Base-by-base conservation (phyloP, 2,888 invertebrate genomes). In the Rhingia campestris region DNA sequence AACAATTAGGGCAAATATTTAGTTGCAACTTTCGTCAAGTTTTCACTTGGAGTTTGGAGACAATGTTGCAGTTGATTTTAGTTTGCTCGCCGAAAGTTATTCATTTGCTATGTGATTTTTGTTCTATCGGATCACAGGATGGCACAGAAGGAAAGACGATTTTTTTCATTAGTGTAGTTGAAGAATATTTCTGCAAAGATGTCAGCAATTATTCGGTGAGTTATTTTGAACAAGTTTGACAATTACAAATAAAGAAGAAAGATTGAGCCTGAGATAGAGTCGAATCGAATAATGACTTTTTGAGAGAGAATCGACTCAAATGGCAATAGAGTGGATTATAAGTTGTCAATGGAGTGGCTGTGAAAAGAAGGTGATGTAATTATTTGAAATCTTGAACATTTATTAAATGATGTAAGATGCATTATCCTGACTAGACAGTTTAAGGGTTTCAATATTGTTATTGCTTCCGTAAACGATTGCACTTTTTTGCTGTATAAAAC, bases 1-100 rank as follows among this genome's bases (percentile, higher is more conserved):
- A 69, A 59, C 69, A 84, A 84, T 66, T 51, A 70, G 66, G 54
- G 61, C 59, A 80, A 84, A 84, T 79, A 82, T 53, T 59, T 77
- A 84, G 79, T 70, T 84, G 84, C 43, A 79, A 84, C 69, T 84
- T 84, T 79, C 69, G 67, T 66, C 53, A 53, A 59, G 64, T 70
- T 80, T 69, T 53, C 41, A 61, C 35, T 76, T 47, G 35, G 33
- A 64, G 47, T 32, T 76, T 47, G 35, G 33, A 64, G 47, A 74
- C 79, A 79, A 66, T 58, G 56, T 35, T 80, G 54, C 73, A 79
- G 69, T 70, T 81, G 81, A 81, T 77, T 77, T 76, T 54, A 80
- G 74, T 80, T 80, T 84, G 66, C 74, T 70, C 49, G 12, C 63
- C 33, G 10, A 79, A 77, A 82, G 43, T 69, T 58, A 12, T 45